These are phyloP conservation scores for Polypedilum pembai DNA, from an alignment of 1,140 invertebrate species.

Conservation along the genomic window DNA sequence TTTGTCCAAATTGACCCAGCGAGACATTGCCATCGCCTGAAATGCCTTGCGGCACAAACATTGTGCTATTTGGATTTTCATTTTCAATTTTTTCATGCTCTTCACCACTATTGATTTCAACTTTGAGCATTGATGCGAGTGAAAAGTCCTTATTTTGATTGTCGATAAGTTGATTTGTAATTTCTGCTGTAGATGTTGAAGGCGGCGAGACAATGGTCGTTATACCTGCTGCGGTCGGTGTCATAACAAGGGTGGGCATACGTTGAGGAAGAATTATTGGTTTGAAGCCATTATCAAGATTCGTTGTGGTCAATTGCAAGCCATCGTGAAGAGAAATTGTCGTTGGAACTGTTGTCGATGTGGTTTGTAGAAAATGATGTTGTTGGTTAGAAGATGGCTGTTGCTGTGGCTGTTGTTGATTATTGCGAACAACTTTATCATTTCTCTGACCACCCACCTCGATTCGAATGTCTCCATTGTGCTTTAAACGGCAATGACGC, in stretches of 20 bases:
- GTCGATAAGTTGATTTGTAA: background rate
- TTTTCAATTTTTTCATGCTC: background rate
- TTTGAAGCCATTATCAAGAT: background rate
- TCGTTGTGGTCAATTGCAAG: conserved; percentile 52
- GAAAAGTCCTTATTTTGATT: conserved; percentile 21
- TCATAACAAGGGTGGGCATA: background rate
- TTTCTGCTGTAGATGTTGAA: background rate
- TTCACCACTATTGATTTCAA: conserved; percentile 21
- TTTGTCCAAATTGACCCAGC: conserved; percentile 40
- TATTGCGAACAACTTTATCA: conserved; percentile 36
- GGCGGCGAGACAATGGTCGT: background rate
- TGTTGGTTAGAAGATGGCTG: conserved; percentile 53
- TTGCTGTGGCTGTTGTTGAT: conserved; percentile 39
- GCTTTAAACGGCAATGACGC: conserved; percentile 66
- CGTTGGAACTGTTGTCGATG: conserved; percentile 58
- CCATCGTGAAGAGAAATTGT: conserved; percentile 65
- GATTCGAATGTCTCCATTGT: conserved; percentile 60
- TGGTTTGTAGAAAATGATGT: conserved; percentile 67
- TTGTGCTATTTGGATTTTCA: background rate
- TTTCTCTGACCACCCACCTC: conserved; percentile 48
- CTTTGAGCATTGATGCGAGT: conserved; percentile 26
- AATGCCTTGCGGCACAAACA: background rate
- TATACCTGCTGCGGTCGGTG: background rate
- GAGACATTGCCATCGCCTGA: conserved; percentile 31
- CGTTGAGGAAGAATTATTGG: background rate